Percentiles rank a stretch among this genome's conserved stretches.
Evolutionary conservation across 2,113 vertebrate species (phyloP).

Genomic region (Pitta sordida): DNA sequence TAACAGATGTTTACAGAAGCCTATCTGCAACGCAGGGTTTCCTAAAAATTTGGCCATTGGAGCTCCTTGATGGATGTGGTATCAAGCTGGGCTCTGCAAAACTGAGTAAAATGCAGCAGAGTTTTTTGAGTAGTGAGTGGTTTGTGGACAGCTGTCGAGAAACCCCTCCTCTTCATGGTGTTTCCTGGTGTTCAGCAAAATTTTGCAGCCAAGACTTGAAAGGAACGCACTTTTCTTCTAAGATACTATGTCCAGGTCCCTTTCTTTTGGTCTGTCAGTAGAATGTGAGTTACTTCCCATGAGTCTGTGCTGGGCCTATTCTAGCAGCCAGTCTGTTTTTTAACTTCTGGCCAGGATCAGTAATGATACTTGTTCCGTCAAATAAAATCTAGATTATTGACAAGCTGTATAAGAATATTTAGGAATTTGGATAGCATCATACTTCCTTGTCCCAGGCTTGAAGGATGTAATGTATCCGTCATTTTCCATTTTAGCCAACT

Average conservation of each 20-base stretch:
- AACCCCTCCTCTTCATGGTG: background rate
- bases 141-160: background rate
- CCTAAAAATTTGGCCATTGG: background rate
- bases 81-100: background rate
- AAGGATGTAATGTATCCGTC: background rate
- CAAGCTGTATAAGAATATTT: background rate
- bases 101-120: background rate
- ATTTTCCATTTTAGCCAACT: background rate
- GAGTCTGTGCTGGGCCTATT: background rate
- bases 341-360: background rate
- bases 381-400: background rate
- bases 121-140: background rate
- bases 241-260: rapidly evolving
- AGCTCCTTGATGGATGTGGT: background rate
- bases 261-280: background rate
- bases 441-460: background rate
- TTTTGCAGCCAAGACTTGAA: background rate
- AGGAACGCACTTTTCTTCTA: background rate
- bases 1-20: background rate
- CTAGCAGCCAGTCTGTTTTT: background rate
- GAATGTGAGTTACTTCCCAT: background rate
- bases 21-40: background rate
- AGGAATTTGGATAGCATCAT: background rate
- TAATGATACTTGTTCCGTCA: background rate
- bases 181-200: background rate